Percentiles rank a stretch among this genome's conserved stretches.
Conservation (phyloP, 92 coral and sea anemone species). For the Parazoanthus darwini region DNA sequence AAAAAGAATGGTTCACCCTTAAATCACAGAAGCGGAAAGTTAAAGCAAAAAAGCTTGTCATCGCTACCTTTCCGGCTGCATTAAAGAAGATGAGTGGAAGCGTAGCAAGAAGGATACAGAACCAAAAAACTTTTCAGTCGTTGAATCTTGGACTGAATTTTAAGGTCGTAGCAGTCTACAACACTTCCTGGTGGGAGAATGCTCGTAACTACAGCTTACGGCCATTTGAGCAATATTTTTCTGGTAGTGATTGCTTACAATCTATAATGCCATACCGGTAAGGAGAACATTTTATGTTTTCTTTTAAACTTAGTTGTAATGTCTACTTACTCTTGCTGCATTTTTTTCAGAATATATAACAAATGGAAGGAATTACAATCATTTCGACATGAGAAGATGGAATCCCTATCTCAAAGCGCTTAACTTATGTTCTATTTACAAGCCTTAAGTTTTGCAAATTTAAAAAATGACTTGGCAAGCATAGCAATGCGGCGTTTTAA, state of each 20-base stretch:
- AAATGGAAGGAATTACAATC: too few relatives aligned
- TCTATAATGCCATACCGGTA: neutral
- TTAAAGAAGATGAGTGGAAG: neutral
- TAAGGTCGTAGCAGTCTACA: neutral
- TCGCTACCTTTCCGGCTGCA: neutral
- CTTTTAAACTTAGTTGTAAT: too few relatives aligned
- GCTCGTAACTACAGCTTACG: neutral
- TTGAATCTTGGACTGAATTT: neutral
- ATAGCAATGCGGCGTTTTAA: too few relatives aligned
- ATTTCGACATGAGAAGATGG: too few relatives aligned
- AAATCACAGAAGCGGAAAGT: too few relatives aligned
- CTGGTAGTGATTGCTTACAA: neutral
- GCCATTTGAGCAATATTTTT: neutral
- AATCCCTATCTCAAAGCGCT: too few relatives aligned
- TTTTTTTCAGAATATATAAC: too few relatives aligned
- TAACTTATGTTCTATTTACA: too few relatives aligned
- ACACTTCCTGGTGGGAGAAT: neutral
- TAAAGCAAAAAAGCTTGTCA: neutral
- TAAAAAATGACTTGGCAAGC: too few relatives aligned
- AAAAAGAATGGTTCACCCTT: too few relatives aligned
- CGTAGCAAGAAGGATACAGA: neutral
- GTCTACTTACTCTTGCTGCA: too few relatives aligned
- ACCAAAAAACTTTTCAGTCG: neutral
- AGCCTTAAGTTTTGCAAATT: too few relatives aligned
- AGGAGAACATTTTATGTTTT: neutral